Evolutionary conservation across 2,797 vertebrate species (phyloP).

Genomic region (Meda fulgida): DNA sequence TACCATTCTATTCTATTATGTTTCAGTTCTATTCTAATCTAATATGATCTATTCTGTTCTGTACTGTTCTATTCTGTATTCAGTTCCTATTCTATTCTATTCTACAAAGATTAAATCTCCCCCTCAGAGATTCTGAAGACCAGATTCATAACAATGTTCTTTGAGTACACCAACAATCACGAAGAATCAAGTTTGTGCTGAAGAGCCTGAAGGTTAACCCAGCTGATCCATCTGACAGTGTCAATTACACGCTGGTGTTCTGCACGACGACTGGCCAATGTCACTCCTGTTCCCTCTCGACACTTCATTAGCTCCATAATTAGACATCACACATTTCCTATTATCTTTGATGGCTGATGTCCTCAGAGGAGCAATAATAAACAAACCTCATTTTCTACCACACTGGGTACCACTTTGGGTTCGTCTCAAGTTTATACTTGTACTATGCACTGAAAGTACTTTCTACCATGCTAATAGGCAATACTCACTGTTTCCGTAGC

Average conservation of each 20-base stretch:
- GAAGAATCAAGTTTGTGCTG: constrained; percentile 1
- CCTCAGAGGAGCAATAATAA: constrained; percentile 20
- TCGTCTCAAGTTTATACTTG: constrained; percentile 4
- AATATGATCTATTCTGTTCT: not conserved
- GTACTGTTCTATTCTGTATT: not conserved
- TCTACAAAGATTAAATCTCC: not conserved
- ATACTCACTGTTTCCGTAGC: not conserved
- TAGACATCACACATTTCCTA: constrained; percentile 28
- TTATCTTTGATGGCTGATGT: constrained; percentile 14
- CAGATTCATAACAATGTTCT: not conserved
- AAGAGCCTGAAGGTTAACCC: not conserved
- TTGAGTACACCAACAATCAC: not conserved
- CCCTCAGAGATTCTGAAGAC: not conserved
- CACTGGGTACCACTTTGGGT: constrained; percentile 2
- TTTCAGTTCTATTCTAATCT: not conserved
- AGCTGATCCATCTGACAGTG: constrained; percentile 29
- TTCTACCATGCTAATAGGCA: not conserved
- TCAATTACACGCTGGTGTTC: constrained; percentile 13
- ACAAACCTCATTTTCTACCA: constrained; percentile 11
- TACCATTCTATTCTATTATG: not conserved
- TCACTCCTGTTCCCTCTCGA: constrained; percentile 6
- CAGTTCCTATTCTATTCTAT: not conserved
- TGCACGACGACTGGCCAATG: not conserved
- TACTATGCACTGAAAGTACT: not conserved
- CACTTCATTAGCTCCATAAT: constrained; percentile 31